phyloP scores from a whole-genome alignment of 2,888 invertebrate species.

The Hecatera dysodea region DNA sequence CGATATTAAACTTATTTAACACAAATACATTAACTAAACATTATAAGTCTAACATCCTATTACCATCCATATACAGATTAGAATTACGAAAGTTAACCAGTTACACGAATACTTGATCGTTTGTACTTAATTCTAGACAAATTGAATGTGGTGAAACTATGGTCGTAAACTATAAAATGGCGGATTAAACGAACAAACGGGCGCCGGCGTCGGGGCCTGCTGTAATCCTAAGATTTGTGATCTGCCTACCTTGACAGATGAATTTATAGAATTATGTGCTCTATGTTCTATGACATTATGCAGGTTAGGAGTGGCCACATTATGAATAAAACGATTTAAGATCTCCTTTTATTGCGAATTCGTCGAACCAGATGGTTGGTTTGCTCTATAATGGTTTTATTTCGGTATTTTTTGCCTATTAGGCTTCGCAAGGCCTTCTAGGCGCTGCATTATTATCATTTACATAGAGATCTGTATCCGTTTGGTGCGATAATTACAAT shows the following conservation, averaged over 20 bases:
- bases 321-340: no score
- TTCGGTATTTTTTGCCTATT: constrained; percentile 54
- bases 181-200: constrained; percentile 40
- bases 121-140: constrained; percentile 53
- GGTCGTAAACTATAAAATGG: constrained; percentile 52
- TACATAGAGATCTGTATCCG: constrained; percentile 45
- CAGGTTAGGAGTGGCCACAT: constrained; percentile 9
- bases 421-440: constrained; percentile 46
- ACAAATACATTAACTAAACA: constrained; percentile 31
- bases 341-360: constrained; percentile 51
- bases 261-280: constrained; percentile 42
- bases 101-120: constrained; percentile 48
- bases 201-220: constrained; percentile 59
- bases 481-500: constrained; percentile 46
- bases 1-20: constrained; percentile 24
- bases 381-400: constrained; percentile 41
- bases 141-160: constrained; percentile 58
- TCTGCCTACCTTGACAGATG: constrained; percentile 47
- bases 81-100: constrained; percentile 46
- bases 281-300: constrained; percentile 27
- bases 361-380: constrained; percentile 44
- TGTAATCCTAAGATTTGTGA: constrained; percentile 67
- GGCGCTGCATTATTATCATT: constrained; percentile 35
- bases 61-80: constrained; percentile 52
- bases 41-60: constrained; percentile 46